phyloP scores from a whole-genome alignment of 2,797 vertebrate genomes.

The Pantherophis alleghaniensis region DNA sequence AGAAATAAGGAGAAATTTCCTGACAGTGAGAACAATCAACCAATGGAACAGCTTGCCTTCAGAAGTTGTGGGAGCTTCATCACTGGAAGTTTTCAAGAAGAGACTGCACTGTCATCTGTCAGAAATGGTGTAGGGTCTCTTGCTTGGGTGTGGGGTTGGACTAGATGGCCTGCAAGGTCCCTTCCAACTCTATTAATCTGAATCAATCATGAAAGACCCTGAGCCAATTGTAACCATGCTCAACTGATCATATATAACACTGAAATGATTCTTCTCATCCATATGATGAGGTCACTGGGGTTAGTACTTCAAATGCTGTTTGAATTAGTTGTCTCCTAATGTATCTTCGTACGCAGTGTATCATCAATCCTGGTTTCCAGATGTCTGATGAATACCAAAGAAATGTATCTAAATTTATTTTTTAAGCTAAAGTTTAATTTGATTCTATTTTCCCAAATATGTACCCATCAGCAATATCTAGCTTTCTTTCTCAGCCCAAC shows the following conservation, averaged over 20 bases:
- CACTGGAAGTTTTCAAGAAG: no score
- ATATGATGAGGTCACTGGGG: background rate
- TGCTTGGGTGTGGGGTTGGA: no score
- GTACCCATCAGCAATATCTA: conserved; percentile 4
- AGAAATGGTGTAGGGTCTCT: no score
- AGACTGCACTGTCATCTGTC: no score
- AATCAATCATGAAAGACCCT: background rate
- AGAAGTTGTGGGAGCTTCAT: no score
- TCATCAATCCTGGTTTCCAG: background rate
- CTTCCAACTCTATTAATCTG: no score
- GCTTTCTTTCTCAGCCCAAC: background rate
- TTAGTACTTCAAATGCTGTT: background rate
- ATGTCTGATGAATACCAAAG: background rate
- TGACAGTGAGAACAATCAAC: no score
- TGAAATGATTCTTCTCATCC: background rate
- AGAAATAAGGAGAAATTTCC: no score
- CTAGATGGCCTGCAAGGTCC: no score
- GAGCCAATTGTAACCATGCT: background rate
- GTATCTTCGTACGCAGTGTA: background rate
- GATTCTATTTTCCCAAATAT: conserved; percentile 26
- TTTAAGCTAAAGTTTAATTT: background rate
- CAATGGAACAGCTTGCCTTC: no score
- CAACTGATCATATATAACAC: background rate
- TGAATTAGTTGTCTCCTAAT: background rate
- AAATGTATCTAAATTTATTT: background rate